A percentile compares a stretch with the other conserved stretches of the same genome.
Conservation (phyloP, 2,888 invertebrate species). For the Choreutis nemorana region DNA sequence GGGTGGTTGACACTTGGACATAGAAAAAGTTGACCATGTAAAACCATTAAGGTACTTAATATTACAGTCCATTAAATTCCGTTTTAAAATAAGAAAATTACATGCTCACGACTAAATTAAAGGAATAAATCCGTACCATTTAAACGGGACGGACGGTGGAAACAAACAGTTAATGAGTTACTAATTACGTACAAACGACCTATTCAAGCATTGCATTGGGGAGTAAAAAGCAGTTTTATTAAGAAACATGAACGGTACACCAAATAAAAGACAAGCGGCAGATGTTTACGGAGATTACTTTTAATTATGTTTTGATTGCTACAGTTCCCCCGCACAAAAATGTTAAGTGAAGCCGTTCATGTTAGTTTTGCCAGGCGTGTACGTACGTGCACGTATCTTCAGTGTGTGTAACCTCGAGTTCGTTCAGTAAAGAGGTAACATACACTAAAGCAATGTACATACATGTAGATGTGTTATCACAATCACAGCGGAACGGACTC, state of each 20-base stretch:
- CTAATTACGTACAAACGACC: conserved; percentile 49
- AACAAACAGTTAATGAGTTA: conserved; percentile 37
- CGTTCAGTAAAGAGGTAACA: too few relatives aligned
- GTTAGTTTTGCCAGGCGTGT: too few relatives aligned
- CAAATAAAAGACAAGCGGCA: conserved; percentile 1
- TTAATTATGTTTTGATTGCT: conserved; percentile 1
- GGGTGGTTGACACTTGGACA: too few relatives aligned
- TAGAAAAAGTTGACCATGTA: too few relatives aligned
- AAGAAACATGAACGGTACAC: conserved; percentile 13
- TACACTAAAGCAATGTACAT: too few relatives aligned
- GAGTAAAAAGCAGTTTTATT: conserved; percentile 24
- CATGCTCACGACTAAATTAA: conserved; percentile 28
- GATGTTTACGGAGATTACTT: background rate
- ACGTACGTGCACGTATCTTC: too few relatives aligned
- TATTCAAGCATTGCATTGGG: conserved; percentile 40
- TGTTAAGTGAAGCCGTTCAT: background rate
- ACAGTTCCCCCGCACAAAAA: conserved; percentile 8
- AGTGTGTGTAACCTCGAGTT: too few relatives aligned
- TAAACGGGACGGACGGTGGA: conserved; percentile 34
- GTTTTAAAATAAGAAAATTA: conserved; percentile 22
- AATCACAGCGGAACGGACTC: too few relatives aligned
- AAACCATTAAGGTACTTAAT: too few relatives aligned
- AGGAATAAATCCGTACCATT: conserved; percentile 23
- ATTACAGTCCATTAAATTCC: conserved; percentile 23
- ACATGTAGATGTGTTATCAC: too few relatives aligned